A percentile compares a stretch with the other conserved stretches of the same genome.
Evolutionary conservation across 1,140 invertebrate species (phyloP).

Genomic region (Mycetomoellerius zeteki): DNA sequence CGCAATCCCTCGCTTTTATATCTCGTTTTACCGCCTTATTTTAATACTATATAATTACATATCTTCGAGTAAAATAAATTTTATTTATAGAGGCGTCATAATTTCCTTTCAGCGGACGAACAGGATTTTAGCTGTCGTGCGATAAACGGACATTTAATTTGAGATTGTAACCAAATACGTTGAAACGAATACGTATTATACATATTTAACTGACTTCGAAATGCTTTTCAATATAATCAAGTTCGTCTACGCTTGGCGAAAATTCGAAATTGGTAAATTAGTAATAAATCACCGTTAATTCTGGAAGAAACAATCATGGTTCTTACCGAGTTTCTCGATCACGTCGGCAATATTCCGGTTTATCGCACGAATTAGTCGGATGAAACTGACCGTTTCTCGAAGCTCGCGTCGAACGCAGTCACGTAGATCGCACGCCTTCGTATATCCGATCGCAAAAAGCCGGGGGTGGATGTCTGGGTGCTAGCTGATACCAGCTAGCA

Average conservation of each 20-base stretch:
- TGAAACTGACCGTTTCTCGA: conserved; percentile 48
- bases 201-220: background rate
- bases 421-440: conserved; percentile 60
- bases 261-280: conserved; percentile 22
- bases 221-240: background rate
- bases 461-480: conserved; percentile 24
- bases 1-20: background rate
- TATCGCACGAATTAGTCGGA: conserved; percentile 52
- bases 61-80: background rate
- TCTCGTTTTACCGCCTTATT: background rate
- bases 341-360: conserved; percentile 60
- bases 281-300: conserved; percentile 49
- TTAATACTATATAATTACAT: background rate
- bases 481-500: conserved; percentile 72
- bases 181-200: background rate
- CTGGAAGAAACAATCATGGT: conserved; percentile 25
- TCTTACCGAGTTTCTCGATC: conserved; percentile 46
- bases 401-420: conserved; percentile 55
- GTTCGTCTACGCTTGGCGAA: background rate
- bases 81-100: background rate
- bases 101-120: background rate
- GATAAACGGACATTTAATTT: background rate
- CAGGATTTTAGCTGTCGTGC: background rate
- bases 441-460: conserved; percentile 67
- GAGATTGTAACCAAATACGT: background rate